Evolutionary conservation across 2,888 invertebrate genomes (phyloP).

Genomic region (Lobophora halterata): DNA sequence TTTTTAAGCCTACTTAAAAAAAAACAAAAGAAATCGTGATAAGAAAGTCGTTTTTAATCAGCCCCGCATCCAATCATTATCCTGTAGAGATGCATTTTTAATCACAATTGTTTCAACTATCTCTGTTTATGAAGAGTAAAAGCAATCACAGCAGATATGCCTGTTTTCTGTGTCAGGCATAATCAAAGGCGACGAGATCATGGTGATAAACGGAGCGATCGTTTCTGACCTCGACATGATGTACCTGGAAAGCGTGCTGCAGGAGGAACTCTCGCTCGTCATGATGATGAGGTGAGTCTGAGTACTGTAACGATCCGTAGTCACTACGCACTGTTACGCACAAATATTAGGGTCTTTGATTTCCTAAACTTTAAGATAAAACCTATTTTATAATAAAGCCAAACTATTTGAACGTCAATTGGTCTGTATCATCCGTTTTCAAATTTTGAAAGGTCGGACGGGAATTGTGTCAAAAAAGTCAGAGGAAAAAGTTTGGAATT

Average conservation of each 20-base stretch:
- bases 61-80: slow-evolving; percentile 27
- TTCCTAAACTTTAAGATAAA: too few relatives aligned
- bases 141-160: slow-evolving; percentile 51
- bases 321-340: not conserved
- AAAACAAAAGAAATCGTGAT: slow-evolving; percentile 18
- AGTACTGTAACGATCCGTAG: not conserved
- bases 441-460: too few relatives aligned
- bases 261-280: slow-evolving; percentile 95
- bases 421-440: too few relatives aligned
- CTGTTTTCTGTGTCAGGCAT: slow-evolving; percentile 86
- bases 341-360: too few relatives aligned
- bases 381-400: too few relatives aligned
- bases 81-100: slow-evolving; percentile 30
- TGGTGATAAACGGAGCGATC: slow-evolving; percentile 99
- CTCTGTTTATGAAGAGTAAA: slow-evolving; percentile 39
- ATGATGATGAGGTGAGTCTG: slow-evolving; percentile 93
- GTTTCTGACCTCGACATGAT: slow-evolving; percentile 99
- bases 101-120: slow-evolving; percentile 36
- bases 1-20: slow-evolving; percentile 28
- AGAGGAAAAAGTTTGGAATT: too few relatives aligned
- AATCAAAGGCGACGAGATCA: slow-evolving; percentile 98
- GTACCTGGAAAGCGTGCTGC: slow-evolving; percentile 97
- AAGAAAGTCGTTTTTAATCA: slow-evolving; percentile 25
- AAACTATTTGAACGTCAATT: too few relatives aligned
- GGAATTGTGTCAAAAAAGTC: too few relatives aligned